phyloP scores from a whole-genome alignment of 2,888 invertebrate genomes.

The Bugulina stolonifera region DNA sequence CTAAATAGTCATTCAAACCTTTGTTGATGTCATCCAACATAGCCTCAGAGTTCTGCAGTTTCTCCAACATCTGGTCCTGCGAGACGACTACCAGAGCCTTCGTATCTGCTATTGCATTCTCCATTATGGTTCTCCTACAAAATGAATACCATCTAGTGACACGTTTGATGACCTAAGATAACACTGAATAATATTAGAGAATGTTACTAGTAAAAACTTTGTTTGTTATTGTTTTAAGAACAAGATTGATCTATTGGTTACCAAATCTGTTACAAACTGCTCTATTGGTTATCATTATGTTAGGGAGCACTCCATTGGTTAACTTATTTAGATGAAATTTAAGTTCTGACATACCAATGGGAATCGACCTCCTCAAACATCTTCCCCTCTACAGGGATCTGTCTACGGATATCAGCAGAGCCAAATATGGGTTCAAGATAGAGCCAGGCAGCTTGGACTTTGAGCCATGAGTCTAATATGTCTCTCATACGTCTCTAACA shows the following conservation, averaged over 20 bases:
- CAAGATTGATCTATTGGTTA: too few species aligned
- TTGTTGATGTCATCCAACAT: constrained; percentile 51
- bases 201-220: too few species aligned
- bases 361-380: constrained; percentile 52
- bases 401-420: constrained; percentile 50
- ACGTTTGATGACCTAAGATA: not conserved
- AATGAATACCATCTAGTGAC: not conserved
- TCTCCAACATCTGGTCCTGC: constrained; percentile 51
- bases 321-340: too few species aligned
- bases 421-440: constrained; percentile 53
- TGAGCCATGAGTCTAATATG: constrained; percentile 50
- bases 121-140: constrained; percentile 48
- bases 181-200: too few species aligned
- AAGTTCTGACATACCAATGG: too few species aligned
- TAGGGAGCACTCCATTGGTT: too few species aligned
- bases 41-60: constrained; percentile 49
- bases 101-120: constrained; percentile 43
- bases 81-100: constrained; percentile 47
- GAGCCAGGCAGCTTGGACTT: constrained; percentile 52
- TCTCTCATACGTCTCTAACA: constrained; percentile 48
- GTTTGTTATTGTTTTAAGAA: too few species aligned
- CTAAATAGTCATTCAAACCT: constrained; percentile 51
- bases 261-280: too few species aligned
- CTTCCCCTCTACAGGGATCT: constrained; percentile 51
- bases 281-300: too few species aligned